Conservation (phyloP, 2,888 invertebrate species). For the Mythimna ferrago region DNA sequence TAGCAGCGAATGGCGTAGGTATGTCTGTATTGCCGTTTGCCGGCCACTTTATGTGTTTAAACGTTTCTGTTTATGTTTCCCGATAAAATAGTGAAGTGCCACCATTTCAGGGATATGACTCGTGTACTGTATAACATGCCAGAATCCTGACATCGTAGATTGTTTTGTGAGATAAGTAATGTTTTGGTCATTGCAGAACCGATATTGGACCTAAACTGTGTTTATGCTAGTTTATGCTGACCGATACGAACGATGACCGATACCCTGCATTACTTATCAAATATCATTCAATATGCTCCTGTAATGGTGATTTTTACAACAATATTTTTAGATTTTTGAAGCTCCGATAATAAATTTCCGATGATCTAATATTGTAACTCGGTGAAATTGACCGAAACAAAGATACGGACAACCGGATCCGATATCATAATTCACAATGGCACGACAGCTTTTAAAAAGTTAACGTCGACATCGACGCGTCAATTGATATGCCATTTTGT, state of each 20-base stretch:
- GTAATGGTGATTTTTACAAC: background rate
- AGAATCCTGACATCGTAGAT: conserved; percentile 51
- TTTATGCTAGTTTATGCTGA: conserved; percentile 33
- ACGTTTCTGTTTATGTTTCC: conserved; percentile 59
- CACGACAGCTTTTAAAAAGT: conserved; percentile 24
- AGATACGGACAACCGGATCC: conserved; percentile 21
- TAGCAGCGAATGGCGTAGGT: conserved; percentile 57
- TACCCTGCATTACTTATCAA: background rate
- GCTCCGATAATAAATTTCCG: conserved; percentile 15
- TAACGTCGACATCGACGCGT: conserved; percentile 26
- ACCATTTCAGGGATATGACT: conserved; percentile 42
- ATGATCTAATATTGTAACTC: conserved; percentile 20
- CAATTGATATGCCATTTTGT: conserved; percentile 28
- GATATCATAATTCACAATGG: conserved; percentile 33
- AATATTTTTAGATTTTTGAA: conserved; percentile 17
- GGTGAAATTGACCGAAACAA: conserved; percentile 32
- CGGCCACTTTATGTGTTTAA: conserved; percentile 58
- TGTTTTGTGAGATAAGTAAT: conserved; percentile 45
- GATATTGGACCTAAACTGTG: conserved; percentile 48
- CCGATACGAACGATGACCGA: background rate
- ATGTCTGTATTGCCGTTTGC: conserved; percentile 49
- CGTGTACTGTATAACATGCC: conserved; percentile 34
- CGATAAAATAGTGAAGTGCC: conserved; percentile 60
- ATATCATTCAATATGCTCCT: background rate
- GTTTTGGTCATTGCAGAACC: conserved; percentile 32